Percentiles rank a stretch among this genome's conserved stretches.
Conservation (phyloP, 2,888 invertebrate species). For the Lamellibrachia columna region DNA sequence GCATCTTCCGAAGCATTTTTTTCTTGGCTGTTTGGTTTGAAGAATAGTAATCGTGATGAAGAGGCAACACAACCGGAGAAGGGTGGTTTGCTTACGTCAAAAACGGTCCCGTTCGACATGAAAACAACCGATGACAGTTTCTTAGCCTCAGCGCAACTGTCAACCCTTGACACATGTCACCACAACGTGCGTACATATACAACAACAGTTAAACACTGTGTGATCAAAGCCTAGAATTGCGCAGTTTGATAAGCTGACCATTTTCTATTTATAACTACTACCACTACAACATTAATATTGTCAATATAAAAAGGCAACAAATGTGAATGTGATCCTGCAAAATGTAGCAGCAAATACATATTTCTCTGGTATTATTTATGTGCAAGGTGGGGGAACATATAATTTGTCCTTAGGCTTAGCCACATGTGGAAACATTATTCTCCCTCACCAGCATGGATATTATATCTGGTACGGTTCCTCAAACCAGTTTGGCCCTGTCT, state of each 20-base stretch:
- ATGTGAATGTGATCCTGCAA: too few relatives aligned
- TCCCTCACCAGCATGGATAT: too few relatives aligned
- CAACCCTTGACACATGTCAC: constrained; percentile 74
- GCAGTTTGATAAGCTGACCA: too few relatives aligned
- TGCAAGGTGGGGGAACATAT: too few relatives aligned
- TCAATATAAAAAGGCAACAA: too few relatives aligned
- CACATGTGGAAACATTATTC: too few relatives aligned
- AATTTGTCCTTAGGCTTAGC: too few relatives aligned
- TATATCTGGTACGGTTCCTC: too few relatives aligned
- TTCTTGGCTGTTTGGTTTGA: background rate
- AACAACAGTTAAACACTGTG: background rate
- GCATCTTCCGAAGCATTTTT: background rate
- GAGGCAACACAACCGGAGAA: background rate
- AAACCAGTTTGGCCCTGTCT: too few relatives aligned
- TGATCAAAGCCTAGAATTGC: background rate
- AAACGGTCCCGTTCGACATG: constrained; percentile 67
- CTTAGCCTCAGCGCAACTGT: constrained; percentile 73
- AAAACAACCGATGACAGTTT: constrained; percentile 72
- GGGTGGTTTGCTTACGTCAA: constrained; percentile 6
- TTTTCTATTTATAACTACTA: too few relatives aligned
- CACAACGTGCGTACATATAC: constrained; percentile 67
- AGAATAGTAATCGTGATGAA: background rate
- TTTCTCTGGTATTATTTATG: too few relatives aligned
- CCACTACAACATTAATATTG: background rate
- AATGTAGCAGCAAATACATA: too few relatives aligned